These are phyloP conservation scores for Osmerus mordax DNA, from an alignment of 2,113 vertebrate species.

Conservation along the genomic window DNA sequence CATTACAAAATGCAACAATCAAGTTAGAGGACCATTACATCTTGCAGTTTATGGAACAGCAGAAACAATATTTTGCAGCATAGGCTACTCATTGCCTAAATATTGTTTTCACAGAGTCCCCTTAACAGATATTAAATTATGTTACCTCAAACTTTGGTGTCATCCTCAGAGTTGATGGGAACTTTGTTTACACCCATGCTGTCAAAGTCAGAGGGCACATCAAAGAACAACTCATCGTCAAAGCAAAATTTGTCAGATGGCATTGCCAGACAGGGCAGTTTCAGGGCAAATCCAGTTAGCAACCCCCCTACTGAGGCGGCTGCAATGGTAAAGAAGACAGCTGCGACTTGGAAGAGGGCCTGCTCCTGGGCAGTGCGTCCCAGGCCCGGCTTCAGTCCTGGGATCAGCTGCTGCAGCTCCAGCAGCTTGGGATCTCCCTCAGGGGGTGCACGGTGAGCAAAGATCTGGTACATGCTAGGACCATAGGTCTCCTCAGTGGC, in stretches of 20 bases:
- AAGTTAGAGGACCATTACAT: too few relatives aligned
- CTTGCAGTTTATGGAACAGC: too few relatives aligned
- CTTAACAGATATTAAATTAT: background rate
- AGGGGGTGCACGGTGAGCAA: constrained; percentile 41
- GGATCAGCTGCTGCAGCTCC: constrained; percentile 54
- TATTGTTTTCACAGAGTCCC: background rate
- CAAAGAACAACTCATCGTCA: constrained; percentile 70
- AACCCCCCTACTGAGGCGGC: constrained; percentile 54
- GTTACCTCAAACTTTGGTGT: constrained; percentile 29
- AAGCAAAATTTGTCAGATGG: constrained; percentile 66
- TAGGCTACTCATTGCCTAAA: background rate
- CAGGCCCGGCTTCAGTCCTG: constrained; percentile 57
- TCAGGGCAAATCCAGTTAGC: constrained; percentile 60
- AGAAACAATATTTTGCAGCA: too few relatives aligned
- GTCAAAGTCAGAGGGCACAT: constrained; percentile 56
- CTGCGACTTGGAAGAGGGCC: constrained; percentile 64
- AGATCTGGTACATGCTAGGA: constrained; percentile 58
- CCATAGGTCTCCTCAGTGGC: constrained; percentile 57
- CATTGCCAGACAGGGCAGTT: constrained; percentile 62
- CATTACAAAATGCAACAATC: too few relatives aligned
- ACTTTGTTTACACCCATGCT: background rate
- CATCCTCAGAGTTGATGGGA: constrained; percentile 5
- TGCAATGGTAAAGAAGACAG: constrained; percentile 52
- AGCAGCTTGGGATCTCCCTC: constrained; percentile 45
- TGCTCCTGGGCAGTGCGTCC: constrained; percentile 40